Base-by-base conservation (phyloP, 2,888 invertebrate genomes). In the Idaea aversata region DNA sequence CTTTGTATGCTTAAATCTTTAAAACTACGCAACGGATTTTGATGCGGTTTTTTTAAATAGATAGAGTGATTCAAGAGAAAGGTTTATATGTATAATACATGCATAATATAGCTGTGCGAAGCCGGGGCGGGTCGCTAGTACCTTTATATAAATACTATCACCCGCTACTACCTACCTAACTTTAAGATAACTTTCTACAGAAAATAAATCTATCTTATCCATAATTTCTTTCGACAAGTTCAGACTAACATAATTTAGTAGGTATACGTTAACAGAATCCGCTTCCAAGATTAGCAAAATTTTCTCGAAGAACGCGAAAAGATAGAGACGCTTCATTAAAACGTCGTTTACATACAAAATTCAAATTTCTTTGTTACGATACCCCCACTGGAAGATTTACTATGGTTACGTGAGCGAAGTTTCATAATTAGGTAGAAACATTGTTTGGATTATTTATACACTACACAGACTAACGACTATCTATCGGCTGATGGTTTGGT, bases 291-390 rank as follows among this genome's bases (percentile, higher is more conserved):
- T 73, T 67, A 69, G 66, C 63, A 10, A 64, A 61, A 67, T 65
- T 65, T 63, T 66, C 34, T 57, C 61, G 63, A 74, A 72, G 72
- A 68, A 65, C 69, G 69, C 61, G 63, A 61, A 67, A 72, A 78
- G 70, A 74, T 69, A 70, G 70, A 72, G 67, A 71, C 66, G 65
- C 74, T 77, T 77, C 80, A 81, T 81, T 81, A 79, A 72, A 78
- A 74, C 69, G 68, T 75, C 71, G 77, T 81, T 81, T 79, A 72
- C 78, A 78, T 81, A 75, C 70, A 67, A 74, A 77, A 80, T 77
- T 81, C 70, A 71, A 78, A 81, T 77, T 72, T 76, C 75, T 75
- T 76, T 77, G 74, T 73, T 68, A 71, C 71, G 65, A 64, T 63
- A 63, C 68, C 64, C 34, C 64, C 63, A 16, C 66, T 65, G 36